Evolutionary conservation across 2,113 vertebrate genomes (phyloP).

Genomic region (Pterocles burchelli): DNA sequence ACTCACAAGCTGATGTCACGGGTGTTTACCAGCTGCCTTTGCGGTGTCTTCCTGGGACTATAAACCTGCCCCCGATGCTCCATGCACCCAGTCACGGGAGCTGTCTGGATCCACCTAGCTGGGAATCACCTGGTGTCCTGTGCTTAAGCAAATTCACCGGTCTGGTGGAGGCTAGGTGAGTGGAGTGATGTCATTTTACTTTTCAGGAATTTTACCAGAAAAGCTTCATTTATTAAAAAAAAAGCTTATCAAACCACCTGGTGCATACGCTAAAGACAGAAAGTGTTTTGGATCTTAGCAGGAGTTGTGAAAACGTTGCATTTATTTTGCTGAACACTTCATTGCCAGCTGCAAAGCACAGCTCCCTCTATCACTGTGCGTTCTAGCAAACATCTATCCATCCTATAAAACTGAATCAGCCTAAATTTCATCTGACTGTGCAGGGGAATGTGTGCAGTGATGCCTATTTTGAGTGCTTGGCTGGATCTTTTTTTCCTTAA

Average conservation of each 20-base stretch:
- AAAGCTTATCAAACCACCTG: background rate
- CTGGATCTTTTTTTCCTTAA: background rate
- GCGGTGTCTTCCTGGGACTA: background rate
- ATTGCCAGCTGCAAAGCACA: background rate
- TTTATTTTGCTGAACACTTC: background rate
- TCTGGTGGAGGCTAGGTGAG: background rate
- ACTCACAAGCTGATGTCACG: background rate
- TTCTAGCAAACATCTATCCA: background rate
- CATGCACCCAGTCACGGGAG: fast-evolving
- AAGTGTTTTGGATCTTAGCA: background rate
- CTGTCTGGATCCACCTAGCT: background rate
- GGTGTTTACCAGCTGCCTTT: background rate
- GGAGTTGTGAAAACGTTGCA: background rate
- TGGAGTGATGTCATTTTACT: background rate
- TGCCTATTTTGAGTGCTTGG: background rate
- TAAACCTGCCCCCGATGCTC: background rate
- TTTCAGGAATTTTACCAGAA: background rate
- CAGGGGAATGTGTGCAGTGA: background rate
- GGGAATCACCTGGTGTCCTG: background rate
- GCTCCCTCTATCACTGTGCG: background rate
- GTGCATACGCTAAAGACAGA: background rate
- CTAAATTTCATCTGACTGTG: background rate
- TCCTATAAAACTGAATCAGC: background rate
- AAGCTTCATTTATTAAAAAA: background rate
- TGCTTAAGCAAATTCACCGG: background rate